Conservation (phyloP, 2,797 vertebrate genomes). For the Glossophaga mutica region DNA sequence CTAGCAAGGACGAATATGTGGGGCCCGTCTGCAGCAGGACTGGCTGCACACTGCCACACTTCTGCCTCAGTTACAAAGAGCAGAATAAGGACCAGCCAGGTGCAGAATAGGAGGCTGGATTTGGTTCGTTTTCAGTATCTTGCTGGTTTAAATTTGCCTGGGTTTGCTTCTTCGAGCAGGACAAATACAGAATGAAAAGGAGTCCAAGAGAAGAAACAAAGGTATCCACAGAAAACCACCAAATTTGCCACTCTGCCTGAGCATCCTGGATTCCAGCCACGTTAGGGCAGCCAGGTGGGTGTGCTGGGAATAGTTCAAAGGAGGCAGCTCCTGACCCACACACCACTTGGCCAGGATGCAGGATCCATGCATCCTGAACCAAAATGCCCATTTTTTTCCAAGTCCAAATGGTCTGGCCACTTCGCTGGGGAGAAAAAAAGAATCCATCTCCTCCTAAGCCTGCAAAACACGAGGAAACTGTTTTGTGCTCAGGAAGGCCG, state of each 20-base stretch:
- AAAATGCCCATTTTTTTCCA: background rate
- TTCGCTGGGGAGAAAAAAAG: slow-evolving; percentile 10
- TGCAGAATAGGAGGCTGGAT: too few species aligned
- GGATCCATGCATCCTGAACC: background rate
- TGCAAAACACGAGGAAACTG: background rate
- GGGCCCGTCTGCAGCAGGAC: background rate
- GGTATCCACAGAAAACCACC: background rate
- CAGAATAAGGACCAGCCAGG: background rate
- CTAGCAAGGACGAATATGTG: background rate
- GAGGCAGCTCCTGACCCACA: rapidly evolving
- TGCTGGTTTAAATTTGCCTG: background rate
- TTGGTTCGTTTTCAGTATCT: background rate
- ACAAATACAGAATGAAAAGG: background rate
- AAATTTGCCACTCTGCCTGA: background rate
- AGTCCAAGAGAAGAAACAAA: background rate
- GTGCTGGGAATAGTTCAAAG: background rate
- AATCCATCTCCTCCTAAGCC: background rate
- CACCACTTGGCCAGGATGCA: background rate
- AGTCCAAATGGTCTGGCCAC: background rate
- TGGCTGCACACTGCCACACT: background rate
- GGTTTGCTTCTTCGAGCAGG: background rate
- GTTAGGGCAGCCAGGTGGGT: background rate
- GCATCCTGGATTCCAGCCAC: background rate
- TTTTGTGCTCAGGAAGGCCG: slow-evolving; percentile 15
- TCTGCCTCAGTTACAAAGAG: background rate